Conservation (phyloP, 2,888 invertebrate genomes). For the Erebia ligea region DNA sequence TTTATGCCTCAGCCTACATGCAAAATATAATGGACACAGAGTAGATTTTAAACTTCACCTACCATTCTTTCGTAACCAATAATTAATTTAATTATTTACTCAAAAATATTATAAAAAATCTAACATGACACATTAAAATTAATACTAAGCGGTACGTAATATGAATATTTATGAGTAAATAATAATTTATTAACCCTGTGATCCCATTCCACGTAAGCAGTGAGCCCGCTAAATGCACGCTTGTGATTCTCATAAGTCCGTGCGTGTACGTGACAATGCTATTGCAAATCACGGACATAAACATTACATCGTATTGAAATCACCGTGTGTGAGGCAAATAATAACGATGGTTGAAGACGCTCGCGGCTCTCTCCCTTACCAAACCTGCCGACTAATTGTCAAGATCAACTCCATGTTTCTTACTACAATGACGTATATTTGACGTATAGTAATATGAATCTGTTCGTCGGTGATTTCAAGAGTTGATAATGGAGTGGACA, state of each 20-base stretch:
- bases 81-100: conserved; percentile 44
- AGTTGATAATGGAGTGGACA: conserved; percentile 16
- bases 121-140: background rate
- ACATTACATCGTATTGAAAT: conserved; percentile 62
- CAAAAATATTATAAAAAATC: conserved; percentile 61
- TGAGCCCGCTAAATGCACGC: conserved; percentile 76
- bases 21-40: conserved; percentile 65
- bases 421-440: background rate
- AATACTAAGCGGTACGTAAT: conserved; percentile 30
- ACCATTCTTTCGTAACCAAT: conserved; percentile 50
- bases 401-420: conserved; percentile 32
- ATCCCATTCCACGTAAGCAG: conserved; percentile 78
- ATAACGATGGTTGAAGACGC: conserved; percentile 63
- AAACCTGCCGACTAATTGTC: conserved; percentile 46
- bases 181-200: conserved; percentile 51
- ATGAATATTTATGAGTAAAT: conserved; percentile 65
- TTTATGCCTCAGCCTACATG: conserved; percentile 74
- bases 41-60: conserved; percentile 51
- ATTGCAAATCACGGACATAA: conserved; percentile 60
- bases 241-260: conserved; percentile 64
- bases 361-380: conserved; percentile 72
- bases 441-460: background rate
- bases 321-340: conserved; percentile 78
- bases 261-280: conserved; percentile 70
- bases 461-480: background rate